Percentiles rank a stretch among this genome's conserved stretches.
Evolutionary conservation across 2,113 vertebrate species (phyloP).

Genomic region (Riparia riparia): DNA sequence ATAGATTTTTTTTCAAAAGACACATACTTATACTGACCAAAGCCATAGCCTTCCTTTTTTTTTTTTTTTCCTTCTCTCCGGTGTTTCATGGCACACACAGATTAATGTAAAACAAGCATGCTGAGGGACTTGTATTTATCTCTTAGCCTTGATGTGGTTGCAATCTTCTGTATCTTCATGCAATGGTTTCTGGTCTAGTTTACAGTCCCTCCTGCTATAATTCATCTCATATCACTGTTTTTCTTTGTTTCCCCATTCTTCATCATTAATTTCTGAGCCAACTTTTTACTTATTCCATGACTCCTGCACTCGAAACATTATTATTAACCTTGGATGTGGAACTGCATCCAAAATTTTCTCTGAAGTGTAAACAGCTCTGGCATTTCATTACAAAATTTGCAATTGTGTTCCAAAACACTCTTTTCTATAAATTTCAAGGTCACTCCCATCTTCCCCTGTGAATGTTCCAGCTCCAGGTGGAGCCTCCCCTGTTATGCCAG

Average conservation of each 20-base stretch:
- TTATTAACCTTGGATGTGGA: conserved; percentile 47
- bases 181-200: conserved; percentile 1
- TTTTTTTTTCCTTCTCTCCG: not conserved
- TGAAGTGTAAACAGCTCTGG: conserved; percentile 54
- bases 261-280: conserved; percentile 47
- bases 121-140: conserved; percentile 10
- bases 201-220: conserved; percentile 35
- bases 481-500: accelerated
- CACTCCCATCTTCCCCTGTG: not conserved
- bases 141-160: not conserved
- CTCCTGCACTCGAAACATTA: not conserved
- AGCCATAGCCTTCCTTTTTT: not conserved
- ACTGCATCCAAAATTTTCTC: conserved; percentile 35
- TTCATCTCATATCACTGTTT: conserved; percentile 38
- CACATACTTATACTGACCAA: not conserved
- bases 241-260: conserved; percentile 40
- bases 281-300: conserved; percentile 37
- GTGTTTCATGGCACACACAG: not conserved
- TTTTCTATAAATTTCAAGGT: conserved; percentile 14
- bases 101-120: not conserved
- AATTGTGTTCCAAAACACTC: conserved; percentile 39
- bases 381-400: conserved; percentile 16
- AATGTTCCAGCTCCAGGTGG: not conserved
- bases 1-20: not conserved
- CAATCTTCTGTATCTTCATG: conserved; percentile 10